Base-by-base conservation (phyloP, 2,888 invertebrate species). In the Synanthedon myopaeformis region DNA sequence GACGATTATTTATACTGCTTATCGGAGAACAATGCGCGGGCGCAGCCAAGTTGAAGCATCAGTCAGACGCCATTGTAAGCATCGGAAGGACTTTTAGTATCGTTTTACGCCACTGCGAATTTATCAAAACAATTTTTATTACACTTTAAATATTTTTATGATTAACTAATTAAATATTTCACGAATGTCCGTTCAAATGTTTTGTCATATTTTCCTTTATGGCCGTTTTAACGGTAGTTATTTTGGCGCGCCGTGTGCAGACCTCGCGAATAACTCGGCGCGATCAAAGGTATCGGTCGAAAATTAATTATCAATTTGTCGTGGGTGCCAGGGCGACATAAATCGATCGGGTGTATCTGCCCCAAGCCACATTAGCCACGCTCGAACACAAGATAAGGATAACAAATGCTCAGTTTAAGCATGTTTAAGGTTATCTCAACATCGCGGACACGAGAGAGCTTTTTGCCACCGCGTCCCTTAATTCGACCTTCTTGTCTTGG, bases 261-360 rank as follows among this genome's bases (percentile, higher is more conserved):
- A 68, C 64, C 66, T 71, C 68, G 84, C 79, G 76, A 82, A 84
- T 82, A 78, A 74, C 76, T 79, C 85, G 86, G 85, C 76, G 66
- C 67, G 80, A 79, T 87, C 86, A 87, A 86, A 86, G 76, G 73
- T 68, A 62, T 69, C 73, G 74, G 73, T 70, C 76, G 76, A 76
- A 83, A 86, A 86, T 86, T 87, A 87, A 86, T 86, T 86, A 85
- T 79, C 84, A 86, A 87, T 87, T 87, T 84, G 87, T 87, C 84
- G 79, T 84, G 86, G 84, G 79, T 82, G 82, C 82, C 82, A 78
- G 75, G 74, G 78, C 79, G 83, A 86, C 86, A 85, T 85, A 85
- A 85, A 86, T 86, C 85, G 84, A 85, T 84, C 85, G 79, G 69
- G 73, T 76, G 74, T 82, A 81, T 81, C 82, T 72, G 77, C 76